These are phyloP conservation scores for Drosophila tristis DNA, from an alignment of 1,140 invertebrate genomes.

Conservation along the genomic window DNA sequence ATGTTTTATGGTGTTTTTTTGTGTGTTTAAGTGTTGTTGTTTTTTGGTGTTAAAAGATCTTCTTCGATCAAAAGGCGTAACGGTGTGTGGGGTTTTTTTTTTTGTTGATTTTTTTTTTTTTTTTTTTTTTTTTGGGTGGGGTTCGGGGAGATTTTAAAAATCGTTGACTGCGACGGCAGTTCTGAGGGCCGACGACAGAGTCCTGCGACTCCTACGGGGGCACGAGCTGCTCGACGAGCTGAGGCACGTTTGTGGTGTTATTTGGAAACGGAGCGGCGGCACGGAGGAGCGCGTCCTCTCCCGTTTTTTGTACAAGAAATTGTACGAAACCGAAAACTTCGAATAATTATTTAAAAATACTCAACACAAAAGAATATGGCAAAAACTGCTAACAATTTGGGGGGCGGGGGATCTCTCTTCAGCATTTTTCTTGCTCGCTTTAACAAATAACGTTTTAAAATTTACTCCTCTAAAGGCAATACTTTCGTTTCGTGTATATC, in stretches of 20 bases:
- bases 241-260: slow-evolving; percentile 79
- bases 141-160: slow-evolving; percentile 73
- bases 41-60: slow-evolving; percentile 23
- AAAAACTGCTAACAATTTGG: slow-evolving; percentile 58
- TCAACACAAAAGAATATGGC: slow-evolving; percentile 46
- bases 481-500: slow-evolving; percentile 38
- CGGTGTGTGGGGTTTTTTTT: slow-evolving; percentile 33
- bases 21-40: slow-evolving; percentile 25
- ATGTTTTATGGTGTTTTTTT: slow-evolving; percentile 31
- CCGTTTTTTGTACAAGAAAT: slow-evolving; percentile 78
- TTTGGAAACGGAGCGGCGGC: slow-evolving; percentile 58
- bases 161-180: slow-evolving; percentile 76
- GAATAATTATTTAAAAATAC: slow-evolving; percentile 43
- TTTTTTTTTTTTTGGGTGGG: too few relatives aligned
- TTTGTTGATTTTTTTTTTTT: neutral
- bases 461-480: slow-evolving; percentile 50
- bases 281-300: slow-evolving; percentile 39
- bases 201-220: slow-evolving; percentile 23
- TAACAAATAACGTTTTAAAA: slow-evolving; percentile 67
- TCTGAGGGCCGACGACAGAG: slow-evolving; percentile 36
- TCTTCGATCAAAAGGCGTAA: slow-evolving; percentile 55
- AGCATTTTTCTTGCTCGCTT: slow-evolving; percentile 1
- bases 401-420: slow-evolving; percentile 11
- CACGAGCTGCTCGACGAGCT: slow-evolving; percentile 70
- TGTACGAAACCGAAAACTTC: slow-evolving; percentile 71